Base-by-base conservation (phyloP, 2,888 invertebrate species). In the Plagodis pulveraria region DNA sequence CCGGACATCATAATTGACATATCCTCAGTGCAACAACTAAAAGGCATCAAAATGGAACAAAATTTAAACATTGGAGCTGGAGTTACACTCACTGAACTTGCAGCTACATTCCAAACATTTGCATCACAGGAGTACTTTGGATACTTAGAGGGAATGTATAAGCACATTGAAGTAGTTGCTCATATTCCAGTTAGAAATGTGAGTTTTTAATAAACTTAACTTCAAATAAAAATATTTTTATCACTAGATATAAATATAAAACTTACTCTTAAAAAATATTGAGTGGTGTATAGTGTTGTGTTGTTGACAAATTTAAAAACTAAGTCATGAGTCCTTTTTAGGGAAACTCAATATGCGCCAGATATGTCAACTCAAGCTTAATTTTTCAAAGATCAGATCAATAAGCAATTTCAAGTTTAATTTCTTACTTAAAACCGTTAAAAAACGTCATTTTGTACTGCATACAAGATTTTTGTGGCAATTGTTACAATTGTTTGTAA, bases 111-210 rank as follows among this genome's bases (percentile, higher is more conserved):
- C 53, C 12, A 84, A 77, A 58, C 70, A 81, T 0, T 81, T 70
- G 44, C 81, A 73, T 45, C 70, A 63, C 50, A 83, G 70, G 77
- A 85, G 5, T 93, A 94, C n/a, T 96, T 95, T 75, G 84, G 86
- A 2, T 96, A 96, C 80, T 84, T 95, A 57, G 86, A 87, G 45
- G 87, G 93, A 51, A 83, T 96, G 63, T 93, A 93, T n/a, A 87
- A 94, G 42, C 96, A 96, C 71, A 88, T 96, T 69, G 94, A 95
- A 74, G 80, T 95, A 55, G 94, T 96, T 4, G 96, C 96, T 5
- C 95, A 95, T 79, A 93, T 95, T 50, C 95, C 96, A 40, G 95
- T 96, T 0, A 90, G 96, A 81, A 96, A 96, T 85, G 96, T 96
- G 84, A 89, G 93, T 83, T 9, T 22, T n/a, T n/a, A n/a, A n/a